Evolutionary conservation across 2,888 invertebrate genomes (phyloP), one percentile per base, ranked within the genome.

Genomic region (Pyralis farinalis): DNA sequence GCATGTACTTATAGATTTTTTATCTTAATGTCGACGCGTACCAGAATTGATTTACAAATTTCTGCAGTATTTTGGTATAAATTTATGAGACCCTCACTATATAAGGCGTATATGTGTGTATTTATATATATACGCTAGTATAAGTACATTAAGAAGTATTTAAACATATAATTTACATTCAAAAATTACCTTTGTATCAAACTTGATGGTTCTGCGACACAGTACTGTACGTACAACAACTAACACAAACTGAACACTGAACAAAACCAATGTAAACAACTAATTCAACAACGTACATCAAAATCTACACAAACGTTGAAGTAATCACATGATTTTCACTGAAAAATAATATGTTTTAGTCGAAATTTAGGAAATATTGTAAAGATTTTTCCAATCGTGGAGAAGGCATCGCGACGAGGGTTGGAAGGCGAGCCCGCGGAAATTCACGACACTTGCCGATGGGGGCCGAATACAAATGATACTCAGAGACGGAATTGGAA

Each of bases 401-500:
- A 68, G 59, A 67, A 79, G 74, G 70, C 82, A 83, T 83, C 66
- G 68, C 69, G 69, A 63, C 68, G 69, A 75, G 87, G 86, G 85
- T 77, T 82, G 82, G 59, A 77, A 71, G 64, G 73, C 75, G 69
- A 72, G 59, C 65, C 62, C 44, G 58, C 86, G 87, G 79, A 87
- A 84, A 76, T 71, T 63, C 67, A 71, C 88, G 88, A 86, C 55
- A 53, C 43, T 36, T 47, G 46, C 74, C 87, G 87, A 87, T 49
- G 50, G 32, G 47, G 34, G 44, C 79, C 88, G 87, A 88, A 77
- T 81, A 78, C 77, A 82, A 81, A 86, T 78, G 62, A 43, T 44
- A 34, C 20, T 43, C 82, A 84, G 87, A 56, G 69, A 36, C 56
- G 81, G 50, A 81, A 53, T 73, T 44, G 43, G 56, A 25, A 32